Conservation (phyloP, 2,797 vertebrate species). For the Chaunax sp. region DNA sequence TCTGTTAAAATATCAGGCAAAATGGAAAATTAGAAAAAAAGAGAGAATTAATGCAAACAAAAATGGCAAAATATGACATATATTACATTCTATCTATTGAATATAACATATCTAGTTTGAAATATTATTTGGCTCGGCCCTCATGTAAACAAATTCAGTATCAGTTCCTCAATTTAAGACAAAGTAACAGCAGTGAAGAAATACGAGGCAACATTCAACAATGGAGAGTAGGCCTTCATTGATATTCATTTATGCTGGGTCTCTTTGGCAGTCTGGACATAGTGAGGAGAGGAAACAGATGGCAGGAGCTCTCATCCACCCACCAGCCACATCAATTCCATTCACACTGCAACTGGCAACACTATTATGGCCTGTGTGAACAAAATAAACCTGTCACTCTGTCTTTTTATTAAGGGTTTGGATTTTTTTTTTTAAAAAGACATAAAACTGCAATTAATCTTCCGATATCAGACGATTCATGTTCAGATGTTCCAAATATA, state of each 20-base stretch:
- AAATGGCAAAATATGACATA: neutral
- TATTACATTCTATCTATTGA: neutral
- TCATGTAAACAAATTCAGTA: slow-evolving; percentile 1
- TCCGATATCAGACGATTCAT: too few relatives aligned
- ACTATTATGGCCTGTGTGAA: slow-evolving; percentile 26
- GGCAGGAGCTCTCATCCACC: slow-evolving; percentile 55
- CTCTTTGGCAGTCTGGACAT: slow-evolving; percentile 51
- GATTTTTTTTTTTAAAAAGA: neutral
- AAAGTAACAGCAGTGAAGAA: slow-evolving; percentile 11
- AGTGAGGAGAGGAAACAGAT: slow-evolving; percentile 71
- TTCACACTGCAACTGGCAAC: slow-evolving; percentile 47
- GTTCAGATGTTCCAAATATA: neutral
- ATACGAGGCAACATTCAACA: slow-evolving; percentile 18
- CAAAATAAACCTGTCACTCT: slow-evolving; percentile 53
- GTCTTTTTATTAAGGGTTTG: neutral
- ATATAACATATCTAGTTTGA: neutral
- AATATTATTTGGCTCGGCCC: neutral
- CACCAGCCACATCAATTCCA: slow-evolving; percentile 44
- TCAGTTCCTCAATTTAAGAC: slow-evolving; percentile 17
- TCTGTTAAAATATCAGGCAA: slow-evolving; percentile 77
- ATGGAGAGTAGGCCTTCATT: slow-evolving; percentile 44
- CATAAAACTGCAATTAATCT: neutral
- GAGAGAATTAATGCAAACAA: neutral
- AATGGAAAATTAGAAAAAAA: slow-evolving; percentile 11
- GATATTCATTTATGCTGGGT: slow-evolving; percentile 60